A percentile compares a stretch with the other conserved stretches of the same genome.
Conservation (phyloP, 2,797 vertebrate genomes). For the Bradypodion pumilum region DNA sequence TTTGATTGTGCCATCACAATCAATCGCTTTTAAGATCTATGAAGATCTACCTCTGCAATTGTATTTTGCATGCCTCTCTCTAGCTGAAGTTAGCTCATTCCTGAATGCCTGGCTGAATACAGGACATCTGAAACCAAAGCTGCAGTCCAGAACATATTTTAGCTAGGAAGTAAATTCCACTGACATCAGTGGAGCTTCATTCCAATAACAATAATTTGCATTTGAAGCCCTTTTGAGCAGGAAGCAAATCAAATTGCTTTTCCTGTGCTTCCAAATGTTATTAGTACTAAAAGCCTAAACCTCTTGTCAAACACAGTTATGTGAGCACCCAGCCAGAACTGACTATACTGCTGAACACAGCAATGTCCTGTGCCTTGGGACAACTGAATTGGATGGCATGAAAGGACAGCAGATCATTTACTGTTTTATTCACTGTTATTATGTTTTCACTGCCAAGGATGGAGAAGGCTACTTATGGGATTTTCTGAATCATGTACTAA, state of each 20-base stretch:
- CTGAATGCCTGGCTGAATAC: background rate
- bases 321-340: background rate
- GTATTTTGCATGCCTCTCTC: background rate
- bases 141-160: constrained; percentile 11
- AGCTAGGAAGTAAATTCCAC: background rate
- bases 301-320: background rate
- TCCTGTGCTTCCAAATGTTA: background rate
- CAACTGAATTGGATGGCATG: too few species aligned
- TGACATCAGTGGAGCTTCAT: constrained; percentile 7
- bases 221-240: background rate
- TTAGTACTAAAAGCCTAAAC: background rate
- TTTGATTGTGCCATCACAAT: too few species aligned
- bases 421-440: background rate
- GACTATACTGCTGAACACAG: background rate
- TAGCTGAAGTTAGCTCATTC: background rate
- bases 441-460: background rate
- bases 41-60: background rate
- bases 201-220: background rate
- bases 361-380: too few species aligned
- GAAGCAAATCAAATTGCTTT: background rate
- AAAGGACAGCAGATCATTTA: background rate
- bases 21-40: too few species aligned
- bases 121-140: constrained; percentile 3
- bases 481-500: background rate
- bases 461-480: background rate